Evolutionary conservation across 2,113 vertebrate genomes (phyloP).

Genomic region (Microcebus tavaratra): DNA sequence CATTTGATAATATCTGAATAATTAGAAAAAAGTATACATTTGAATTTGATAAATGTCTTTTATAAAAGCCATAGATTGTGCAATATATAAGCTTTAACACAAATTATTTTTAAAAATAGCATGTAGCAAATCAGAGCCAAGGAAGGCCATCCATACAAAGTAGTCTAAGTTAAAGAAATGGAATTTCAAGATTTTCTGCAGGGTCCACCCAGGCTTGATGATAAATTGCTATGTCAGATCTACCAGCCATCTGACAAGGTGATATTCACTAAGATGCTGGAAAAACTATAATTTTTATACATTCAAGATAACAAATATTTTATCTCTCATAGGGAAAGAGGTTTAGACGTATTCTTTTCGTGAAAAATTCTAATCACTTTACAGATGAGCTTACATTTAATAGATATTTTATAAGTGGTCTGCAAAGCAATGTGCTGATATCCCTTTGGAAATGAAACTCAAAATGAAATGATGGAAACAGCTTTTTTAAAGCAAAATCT

Average conservation of each 20-base stretch:
- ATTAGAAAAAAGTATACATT: background rate
- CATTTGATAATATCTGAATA: background rate
- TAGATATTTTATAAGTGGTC: background rate
- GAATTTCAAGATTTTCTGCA: conserved; percentile 1
- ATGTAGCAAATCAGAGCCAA: background rate
- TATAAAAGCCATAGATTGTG: background rate
- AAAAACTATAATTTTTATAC: background rate
- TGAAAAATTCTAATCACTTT: background rate
- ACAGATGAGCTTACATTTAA: background rate
- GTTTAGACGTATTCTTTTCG: background rate
- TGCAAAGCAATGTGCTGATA: background rate
- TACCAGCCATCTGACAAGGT: background rate
- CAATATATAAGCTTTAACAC: background rate
- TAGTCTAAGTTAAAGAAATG: background rate
- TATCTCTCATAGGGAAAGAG: background rate
- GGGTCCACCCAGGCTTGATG: background rate
- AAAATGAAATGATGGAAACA: background rate
- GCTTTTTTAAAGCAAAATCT: background rate
- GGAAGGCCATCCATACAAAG: background rate
- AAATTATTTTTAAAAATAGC: background rate
- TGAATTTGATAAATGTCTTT: background rate
- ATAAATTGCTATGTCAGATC: background rate
- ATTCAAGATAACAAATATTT: background rate
- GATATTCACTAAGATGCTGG: background rate
- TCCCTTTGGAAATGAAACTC: background rate